Conservation (phyloP, 2,113 vertebrate genomes). For the Dicerorhinus sumatrensis region DNA sequence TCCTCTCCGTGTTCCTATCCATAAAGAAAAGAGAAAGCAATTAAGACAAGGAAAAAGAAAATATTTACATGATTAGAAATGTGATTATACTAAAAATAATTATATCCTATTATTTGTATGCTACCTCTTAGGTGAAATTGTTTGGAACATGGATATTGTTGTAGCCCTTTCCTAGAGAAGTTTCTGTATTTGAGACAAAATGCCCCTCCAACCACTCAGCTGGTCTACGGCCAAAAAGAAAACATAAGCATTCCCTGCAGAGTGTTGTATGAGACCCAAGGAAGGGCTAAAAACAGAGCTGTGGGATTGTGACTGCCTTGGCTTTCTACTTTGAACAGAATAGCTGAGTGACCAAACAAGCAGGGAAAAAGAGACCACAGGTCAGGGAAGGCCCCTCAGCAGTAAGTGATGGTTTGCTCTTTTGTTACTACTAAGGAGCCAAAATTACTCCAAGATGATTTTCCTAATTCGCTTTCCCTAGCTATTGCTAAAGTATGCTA, state of each 20-base stretch:
- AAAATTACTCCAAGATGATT: neutral
- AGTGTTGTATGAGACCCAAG: slow-evolving; percentile 14
- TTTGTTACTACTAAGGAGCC: neutral
- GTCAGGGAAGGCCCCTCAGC: neutral
- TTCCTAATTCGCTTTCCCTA: neutral
- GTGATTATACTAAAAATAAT: slow-evolving; percentile 49
- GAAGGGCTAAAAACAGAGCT: neutral
- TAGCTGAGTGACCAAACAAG: neutral
- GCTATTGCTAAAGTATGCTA: neutral
- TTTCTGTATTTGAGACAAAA: neutral
- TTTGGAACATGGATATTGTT: neutral
- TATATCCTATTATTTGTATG: slow-evolving; percentile 7
- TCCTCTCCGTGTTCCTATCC: neutral
- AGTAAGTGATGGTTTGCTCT: neutral
- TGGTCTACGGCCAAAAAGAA: neutral
- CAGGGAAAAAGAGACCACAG: neutral
- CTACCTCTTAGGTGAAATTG: neutral
- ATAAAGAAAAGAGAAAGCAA: slow-evolving; percentile 46
- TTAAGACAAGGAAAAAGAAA: slow-evolving; percentile 15
- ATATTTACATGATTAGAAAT: slow-evolving; percentile 33
- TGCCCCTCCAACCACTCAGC: neutral
- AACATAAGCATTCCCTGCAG: neutral
- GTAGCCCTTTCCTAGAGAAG: neutral
- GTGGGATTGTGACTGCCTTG: neutral
- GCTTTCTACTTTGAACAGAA: slow-evolving; percentile 24